phyloP scores from a whole-genome alignment of 2,888 invertebrate species.

The Lithophane ornitopus region DNA sequence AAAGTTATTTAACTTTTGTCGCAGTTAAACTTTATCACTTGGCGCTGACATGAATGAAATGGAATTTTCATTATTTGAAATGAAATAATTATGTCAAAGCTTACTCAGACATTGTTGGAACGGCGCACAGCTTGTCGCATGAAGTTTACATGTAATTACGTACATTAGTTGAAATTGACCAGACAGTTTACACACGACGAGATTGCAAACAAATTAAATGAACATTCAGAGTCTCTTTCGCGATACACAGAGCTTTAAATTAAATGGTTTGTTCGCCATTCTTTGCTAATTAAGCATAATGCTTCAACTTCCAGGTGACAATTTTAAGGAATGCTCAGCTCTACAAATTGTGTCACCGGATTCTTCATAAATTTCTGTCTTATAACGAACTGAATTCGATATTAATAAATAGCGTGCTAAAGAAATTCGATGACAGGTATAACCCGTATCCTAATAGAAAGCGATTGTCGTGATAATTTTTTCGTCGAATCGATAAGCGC shows the following conservation, averaged over 20 bases:
- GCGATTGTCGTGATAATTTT: too few relatives aligned
- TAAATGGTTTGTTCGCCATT: background rate
- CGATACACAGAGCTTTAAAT: background rate
- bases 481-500: background rate
- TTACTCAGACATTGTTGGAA: background rate
- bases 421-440: background rate
- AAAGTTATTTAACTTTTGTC: too few relatives aligned
- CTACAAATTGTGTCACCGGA: background rate
- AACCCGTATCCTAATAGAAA: background rate
- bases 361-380: background rate
- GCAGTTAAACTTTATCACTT: background rate
- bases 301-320: too few relatives aligned
- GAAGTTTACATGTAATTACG: background rate
- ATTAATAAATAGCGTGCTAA: background rate
- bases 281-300: background rate
- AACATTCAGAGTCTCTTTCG: background rate
- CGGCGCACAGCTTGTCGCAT: background rate
- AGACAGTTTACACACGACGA: background rate
- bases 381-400: background rate
- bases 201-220: slow-evolving; percentile 2
- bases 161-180: background rate
- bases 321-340: background rate
- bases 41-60: background rate
- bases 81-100: background rate
- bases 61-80: background rate